Evolutionary conservation across 2,888 invertebrate genomes (phyloP).

Genomic region (Eupithecia centaureata): DNA sequence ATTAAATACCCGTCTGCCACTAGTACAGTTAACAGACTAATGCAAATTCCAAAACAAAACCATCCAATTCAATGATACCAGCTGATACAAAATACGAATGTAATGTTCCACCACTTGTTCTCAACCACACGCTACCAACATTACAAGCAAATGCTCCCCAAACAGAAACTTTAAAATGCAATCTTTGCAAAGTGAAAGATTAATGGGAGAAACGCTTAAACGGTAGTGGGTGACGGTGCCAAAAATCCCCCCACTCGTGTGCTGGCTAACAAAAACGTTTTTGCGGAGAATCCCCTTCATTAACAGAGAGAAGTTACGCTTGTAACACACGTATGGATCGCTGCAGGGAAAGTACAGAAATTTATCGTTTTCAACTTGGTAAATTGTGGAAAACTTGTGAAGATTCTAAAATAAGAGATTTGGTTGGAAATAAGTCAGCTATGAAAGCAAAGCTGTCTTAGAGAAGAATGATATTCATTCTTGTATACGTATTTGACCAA

Average conservation of each 20-base stretch:
- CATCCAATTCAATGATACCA: slow-evolving; percentile 8
- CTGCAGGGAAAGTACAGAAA: neutral
- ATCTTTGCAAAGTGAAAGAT: slow-evolving; percentile 75
- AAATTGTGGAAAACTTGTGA: neutral
- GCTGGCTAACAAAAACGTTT: slow-evolving; percentile 70
- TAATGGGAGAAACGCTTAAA: slow-evolving; percentile 76
- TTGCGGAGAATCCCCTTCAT: slow-evolving; percentile 71
- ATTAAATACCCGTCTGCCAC: neutral
- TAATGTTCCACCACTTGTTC: slow-evolving; percentile 32
- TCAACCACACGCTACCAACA: slow-evolving; percentile 54
- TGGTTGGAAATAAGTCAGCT: too few species aligned
- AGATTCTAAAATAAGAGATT: neutral
- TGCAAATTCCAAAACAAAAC: neutral
- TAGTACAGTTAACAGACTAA: neutral
- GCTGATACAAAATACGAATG: slow-evolving; percentile 46
- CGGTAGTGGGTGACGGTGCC: slow-evolving; percentile 70
- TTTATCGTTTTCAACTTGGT: neutral
- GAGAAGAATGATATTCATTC: too few species aligned
- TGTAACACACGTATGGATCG: slow-evolving; percentile 1
- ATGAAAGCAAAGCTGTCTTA: too few species aligned
- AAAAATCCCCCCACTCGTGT: slow-evolving; percentile 68
- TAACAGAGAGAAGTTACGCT: slow-evolving; percentile 51
- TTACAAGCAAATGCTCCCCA: slow-evolving; percentile 71
- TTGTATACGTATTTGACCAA: too few species aligned
- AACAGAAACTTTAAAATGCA: slow-evolving; percentile 78